Conservation (phyloP, 2,797 vertebrate genomes). For the Euthynnus affinis region DNA sequence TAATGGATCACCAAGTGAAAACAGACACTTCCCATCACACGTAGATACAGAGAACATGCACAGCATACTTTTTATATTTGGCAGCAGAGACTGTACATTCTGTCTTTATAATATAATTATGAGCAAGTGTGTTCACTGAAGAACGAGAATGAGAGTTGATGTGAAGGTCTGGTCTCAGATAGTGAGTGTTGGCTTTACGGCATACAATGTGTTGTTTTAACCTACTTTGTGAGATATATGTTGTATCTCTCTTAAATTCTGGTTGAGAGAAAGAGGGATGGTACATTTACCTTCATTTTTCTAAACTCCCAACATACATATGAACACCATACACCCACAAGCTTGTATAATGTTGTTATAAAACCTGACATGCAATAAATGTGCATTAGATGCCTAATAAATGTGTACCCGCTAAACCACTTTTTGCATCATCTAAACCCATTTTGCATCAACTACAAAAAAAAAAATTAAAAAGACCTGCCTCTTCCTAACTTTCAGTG, state of each 20-base stretch:
- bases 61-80: constrained; percentile 12
- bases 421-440: too few species aligned
- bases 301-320: background rate
- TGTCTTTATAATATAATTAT: background rate
- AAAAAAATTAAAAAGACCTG: constrained; percentile 3
- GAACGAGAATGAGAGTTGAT: background rate
- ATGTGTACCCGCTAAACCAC: background rate
- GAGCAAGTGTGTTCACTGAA: constrained; percentile 6
- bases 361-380: background rate
- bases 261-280: background rate
- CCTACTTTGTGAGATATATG: background rate
- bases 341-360: background rate
- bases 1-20: constrained; percentile 52
- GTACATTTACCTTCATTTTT: background rate
- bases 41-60: background rate
- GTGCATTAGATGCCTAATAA: background rate
- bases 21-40: constrained; percentile 17
- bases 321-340: background rate
- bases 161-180: constrained; percentile 37
- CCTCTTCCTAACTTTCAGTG: constrained; percentile 1
- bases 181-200: constrained; percentile 2
- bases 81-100: constrained; percentile 11
- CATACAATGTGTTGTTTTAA: background rate
- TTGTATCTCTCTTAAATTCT: background rate
- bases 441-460: constrained; percentile 8